Evolutionary conservation across 2,797 vertebrate genomes (phyloP), one percentile per base, ranked within the genome.

Genomic region (Philypnodon macrostomus): DNA sequence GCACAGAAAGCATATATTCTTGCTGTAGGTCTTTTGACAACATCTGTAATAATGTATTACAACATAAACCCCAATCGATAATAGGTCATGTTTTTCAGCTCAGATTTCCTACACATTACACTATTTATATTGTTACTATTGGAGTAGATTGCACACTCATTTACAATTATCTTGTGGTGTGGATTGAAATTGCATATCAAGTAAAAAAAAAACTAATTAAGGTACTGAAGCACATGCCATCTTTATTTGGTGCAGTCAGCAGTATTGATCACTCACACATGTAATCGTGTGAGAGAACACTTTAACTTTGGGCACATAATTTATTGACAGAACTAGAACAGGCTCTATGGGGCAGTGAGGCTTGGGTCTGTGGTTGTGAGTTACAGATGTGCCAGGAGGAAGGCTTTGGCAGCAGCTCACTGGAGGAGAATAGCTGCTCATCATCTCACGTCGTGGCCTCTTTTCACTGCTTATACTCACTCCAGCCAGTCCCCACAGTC

Each of bases 371-470:
- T 53, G 56, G 53, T 49, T 68, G 13, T 79, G 73, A 65, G 63
- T 69, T 65, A 65, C 67, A 67, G 66, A 79, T 59, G 62, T 66
- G 67, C 56, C n/a, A n/a, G n/a, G n/a, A 58, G 70, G 44, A 45
- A 30, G 57, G 56, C 53, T 66, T 63, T 61, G 61, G 73, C 65
- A 70, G 73, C 54, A 21, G n/a, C n/a, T n/a, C 38, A 73, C 49
- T 52, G 58, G 58, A 66, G 64, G 42, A 79, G 75, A 78, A 79
- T 64, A 63, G 70, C 80, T 71, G 73, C 73, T 83, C 70, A 64
- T 87, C 82, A 81, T 83, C 67, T 70, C 29, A 7, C 39, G 50
- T 67, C 63, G 67, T 87, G 86, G 78, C 86, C 88, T 86, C 81
- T 29, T 88, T 88, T 61, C 47, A 14, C 55, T 49, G 63, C 78